Evolutionary conservation across 2,888 invertebrate genomes (phyloP).

Genomic region (Julus scanicus): DNA sequence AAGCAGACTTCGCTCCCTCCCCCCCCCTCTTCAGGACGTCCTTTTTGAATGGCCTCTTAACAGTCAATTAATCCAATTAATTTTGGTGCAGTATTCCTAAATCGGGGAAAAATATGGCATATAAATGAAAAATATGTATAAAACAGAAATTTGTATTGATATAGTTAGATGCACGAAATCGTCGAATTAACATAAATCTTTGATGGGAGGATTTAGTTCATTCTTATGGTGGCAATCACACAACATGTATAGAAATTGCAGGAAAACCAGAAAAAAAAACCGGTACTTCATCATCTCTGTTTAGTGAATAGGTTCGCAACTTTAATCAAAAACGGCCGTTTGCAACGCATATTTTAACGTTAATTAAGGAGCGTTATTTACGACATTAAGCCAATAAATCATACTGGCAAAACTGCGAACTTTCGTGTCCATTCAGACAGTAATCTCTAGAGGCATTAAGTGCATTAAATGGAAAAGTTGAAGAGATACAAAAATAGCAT

Average conservation of each 20-base stretch:
- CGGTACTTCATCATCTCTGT: background rate
- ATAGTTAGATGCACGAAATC: background rate
- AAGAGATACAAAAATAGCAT: background rate
- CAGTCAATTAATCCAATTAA: too few species aligned
- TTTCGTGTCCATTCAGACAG: constrained; percentile 9
- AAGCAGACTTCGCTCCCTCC: too few species aligned
- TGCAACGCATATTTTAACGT: constrained; percentile 7
- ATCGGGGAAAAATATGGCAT: too few species aligned
- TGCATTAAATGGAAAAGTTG: constrained; percentile 28
- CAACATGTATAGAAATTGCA: background rate
- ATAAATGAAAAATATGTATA: too few species aligned
- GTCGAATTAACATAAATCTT: background rate
- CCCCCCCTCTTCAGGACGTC: too few species aligned
- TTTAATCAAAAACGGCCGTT: background rate
- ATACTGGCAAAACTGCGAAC: background rate
- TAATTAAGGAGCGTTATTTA: background rate
- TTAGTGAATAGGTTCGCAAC: background rate
- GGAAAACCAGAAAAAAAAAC: background rate
- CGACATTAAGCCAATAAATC: constrained; percentile 12
- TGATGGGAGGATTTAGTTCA: background rate
- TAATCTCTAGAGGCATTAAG: constrained; percentile 36
- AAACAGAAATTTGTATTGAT: too few species aligned
- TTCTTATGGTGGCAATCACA: background rate
- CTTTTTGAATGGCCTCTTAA: too few species aligned
- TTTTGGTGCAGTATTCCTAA: too few species aligned